Evolutionary conservation across 1,140 invertebrate genomes (phyloP).

Genomic region (Saccostrea cuccullata): DNA sequence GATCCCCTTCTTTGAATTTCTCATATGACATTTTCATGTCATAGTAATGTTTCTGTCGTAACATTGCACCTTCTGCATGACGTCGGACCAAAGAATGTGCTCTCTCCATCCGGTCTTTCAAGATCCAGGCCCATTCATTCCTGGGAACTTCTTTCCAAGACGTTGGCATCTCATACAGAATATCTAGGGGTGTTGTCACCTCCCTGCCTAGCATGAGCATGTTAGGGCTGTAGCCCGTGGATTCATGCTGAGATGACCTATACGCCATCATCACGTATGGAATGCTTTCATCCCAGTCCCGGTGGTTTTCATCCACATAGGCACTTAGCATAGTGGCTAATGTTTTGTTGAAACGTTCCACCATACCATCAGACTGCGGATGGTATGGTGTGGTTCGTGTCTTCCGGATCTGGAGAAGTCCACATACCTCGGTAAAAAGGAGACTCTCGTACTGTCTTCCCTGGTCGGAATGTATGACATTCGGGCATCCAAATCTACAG

Average conservation of each 20-base stretch:
- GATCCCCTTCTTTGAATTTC: not conserved
- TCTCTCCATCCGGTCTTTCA: constrained; percentile 36
- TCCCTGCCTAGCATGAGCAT: constrained; percentile 56
- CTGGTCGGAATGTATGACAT: constrained; percentile 76
- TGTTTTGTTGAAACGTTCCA: constrained; percentile 56
- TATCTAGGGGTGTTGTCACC: constrained; percentile 36
- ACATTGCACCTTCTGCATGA: constrained; percentile 12
- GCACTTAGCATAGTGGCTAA: constrained; percentile 49
- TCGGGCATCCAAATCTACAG: too few species aligned
- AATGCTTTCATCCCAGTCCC: constrained; percentile 54
- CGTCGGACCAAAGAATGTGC: constrained; percentile 36
- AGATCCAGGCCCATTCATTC: constrained; percentile 39
- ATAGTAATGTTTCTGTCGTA: constrained; percentile 38
- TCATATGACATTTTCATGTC: constrained; percentile 29
- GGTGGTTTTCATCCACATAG: constrained; percentile 44
- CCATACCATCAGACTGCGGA: constrained; percentile 52
- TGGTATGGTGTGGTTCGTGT: constrained; percentile 60
- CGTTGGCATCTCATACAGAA: constrained; percentile 21
- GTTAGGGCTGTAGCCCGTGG: constrained; percentile 53
- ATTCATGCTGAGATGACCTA: constrained; percentile 51
- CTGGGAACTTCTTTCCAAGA: not conserved
- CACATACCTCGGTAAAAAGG: constrained; percentile 57
- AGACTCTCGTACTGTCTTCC: constrained; percentile 64
- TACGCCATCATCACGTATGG: constrained; percentile 52
- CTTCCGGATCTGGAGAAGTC: constrained; percentile 56